Conservation (phyloP, 2,113 vertebrate species). For the Thermophis baileyi region DNA sequence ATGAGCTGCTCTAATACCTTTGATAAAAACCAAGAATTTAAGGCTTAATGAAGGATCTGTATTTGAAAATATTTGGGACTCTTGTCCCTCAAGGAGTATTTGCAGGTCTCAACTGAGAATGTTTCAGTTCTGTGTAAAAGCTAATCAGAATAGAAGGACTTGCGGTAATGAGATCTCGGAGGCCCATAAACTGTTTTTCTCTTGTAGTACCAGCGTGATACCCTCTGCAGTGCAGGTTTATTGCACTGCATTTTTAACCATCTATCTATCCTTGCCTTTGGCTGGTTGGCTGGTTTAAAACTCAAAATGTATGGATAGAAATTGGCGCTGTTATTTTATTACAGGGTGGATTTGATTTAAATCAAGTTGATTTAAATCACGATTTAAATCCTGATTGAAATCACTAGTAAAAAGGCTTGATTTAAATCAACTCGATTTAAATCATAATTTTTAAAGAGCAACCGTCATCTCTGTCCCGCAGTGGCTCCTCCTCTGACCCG, state of each 20-base stretch:
- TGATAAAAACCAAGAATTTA: not conserved
- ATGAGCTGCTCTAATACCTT: not conserved
- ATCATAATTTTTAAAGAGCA: too few relatives aligned
- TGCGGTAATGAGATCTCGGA: not conserved
- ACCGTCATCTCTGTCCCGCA: too few relatives aligned
- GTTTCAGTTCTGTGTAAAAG: slow-evolving; percentile 3
- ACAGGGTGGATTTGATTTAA: not conserved
- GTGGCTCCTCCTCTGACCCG: too few relatives aligned
- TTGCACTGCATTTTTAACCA: not conserved
- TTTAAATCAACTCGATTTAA: too few relatives aligned
- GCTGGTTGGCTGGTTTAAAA: not conserved
- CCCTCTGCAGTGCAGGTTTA: not conserved
- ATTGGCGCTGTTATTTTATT: not conserved
- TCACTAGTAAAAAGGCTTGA: too few relatives aligned
- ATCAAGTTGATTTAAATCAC: too few relatives aligned
- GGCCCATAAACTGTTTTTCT: not conserved
- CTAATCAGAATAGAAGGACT: not conserved
- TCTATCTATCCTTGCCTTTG: not conserved
- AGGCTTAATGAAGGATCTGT: not conserved
- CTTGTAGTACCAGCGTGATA: not conserved
- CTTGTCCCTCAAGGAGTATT: not conserved
- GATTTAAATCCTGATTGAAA: too few relatives aligned
- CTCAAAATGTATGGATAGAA: not conserved
- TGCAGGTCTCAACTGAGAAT: not conserved
- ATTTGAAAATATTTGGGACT: not conserved